Percentiles rank a stretch among this genome's conserved stretches.
These are phyloP conservation scores for Drosophila suboccidentalis DNA, from an alignment of 2,888 invertebrate genomes.

Conservation along the genomic window DNA sequence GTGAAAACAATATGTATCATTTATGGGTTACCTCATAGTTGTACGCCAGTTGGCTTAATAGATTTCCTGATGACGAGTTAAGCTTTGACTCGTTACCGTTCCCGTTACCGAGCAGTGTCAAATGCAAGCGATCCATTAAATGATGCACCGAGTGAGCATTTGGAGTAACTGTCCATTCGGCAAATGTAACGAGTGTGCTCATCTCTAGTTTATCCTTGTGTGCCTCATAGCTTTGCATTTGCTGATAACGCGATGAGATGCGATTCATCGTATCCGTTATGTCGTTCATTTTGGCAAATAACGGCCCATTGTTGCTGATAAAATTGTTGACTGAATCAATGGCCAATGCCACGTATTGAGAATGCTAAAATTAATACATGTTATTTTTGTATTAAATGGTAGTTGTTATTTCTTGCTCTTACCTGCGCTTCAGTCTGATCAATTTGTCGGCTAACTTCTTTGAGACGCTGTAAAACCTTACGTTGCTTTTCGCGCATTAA, in stretches of 20 bases:
- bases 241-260: constrained; percentile 87
- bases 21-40: constrained; percentile 79
- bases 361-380: constrained; percentile 63
- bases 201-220: constrained; percentile 87
- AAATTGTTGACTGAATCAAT: constrained; percentile 82
- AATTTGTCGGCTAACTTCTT: constrained; percentile 84
- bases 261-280: constrained; percentile 88
- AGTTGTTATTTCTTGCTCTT: constrained; percentile 9
- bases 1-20: constrained; percentile 2
- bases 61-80: constrained; percentile 56
- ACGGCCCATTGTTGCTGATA: constrained; percentile 85
- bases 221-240: constrained; percentile 88
- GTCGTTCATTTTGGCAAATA: constrained; percentile 88
- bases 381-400: neutral
- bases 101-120: constrained; percentile 86
- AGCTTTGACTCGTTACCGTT: constrained; percentile 61
- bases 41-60: constrained; percentile 67
- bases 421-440: constrained; percentile 84
- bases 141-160: constrained; percentile 89
- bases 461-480: constrained; percentile 87
- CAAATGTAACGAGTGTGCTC: constrained; percentile 90
- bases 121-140: constrained; percentile 89
- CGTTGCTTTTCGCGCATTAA: constrained; percentile 88
- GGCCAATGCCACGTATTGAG: constrained; percentile 82
- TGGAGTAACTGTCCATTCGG: constrained; percentile 90